Evolutionary conservation across 2,888 invertebrate species (phyloP).

Genomic region (Dysmachus trigonus): DNA sequence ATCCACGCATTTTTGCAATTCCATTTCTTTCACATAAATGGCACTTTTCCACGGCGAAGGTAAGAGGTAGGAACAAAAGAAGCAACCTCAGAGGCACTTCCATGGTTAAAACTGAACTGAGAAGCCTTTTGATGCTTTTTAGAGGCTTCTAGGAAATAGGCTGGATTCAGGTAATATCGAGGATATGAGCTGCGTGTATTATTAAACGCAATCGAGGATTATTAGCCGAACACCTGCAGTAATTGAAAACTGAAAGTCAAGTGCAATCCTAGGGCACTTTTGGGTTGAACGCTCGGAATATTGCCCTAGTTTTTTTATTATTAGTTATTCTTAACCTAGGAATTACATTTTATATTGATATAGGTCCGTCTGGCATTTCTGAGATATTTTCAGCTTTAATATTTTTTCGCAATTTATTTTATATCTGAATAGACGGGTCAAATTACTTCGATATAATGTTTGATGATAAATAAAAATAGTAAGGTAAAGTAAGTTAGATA

Average conservation of each 20-base stretch:
- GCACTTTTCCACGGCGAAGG: background rate
- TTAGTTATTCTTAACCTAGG: too few relatives aligned
- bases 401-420: background rate
- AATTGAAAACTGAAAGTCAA: background rate
- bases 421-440: too few relatives aligned
- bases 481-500: background rate
- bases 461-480: background rate
- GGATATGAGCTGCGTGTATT: background rate
- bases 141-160: background rate
- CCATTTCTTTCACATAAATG: background rate
- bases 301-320: background rate
- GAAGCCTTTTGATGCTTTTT: background rate
- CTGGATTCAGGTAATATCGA: background rate
- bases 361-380: background rate
- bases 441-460: too few relatives aligned
- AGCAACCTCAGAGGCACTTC: background rate
- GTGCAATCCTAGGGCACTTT: background rate
- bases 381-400: background rate
- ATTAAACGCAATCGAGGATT: background rate
- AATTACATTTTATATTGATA: background rate
- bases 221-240: background rate
- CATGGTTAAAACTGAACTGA: slow-evolving; percentile 3
- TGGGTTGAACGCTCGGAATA: background rate
- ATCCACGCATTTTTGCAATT: background rate
- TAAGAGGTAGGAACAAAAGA: background rate